phyloP scores from a whole-genome alignment of 2,797 vertebrate genomes.

The Hydrocynus forskahlii region DNA sequence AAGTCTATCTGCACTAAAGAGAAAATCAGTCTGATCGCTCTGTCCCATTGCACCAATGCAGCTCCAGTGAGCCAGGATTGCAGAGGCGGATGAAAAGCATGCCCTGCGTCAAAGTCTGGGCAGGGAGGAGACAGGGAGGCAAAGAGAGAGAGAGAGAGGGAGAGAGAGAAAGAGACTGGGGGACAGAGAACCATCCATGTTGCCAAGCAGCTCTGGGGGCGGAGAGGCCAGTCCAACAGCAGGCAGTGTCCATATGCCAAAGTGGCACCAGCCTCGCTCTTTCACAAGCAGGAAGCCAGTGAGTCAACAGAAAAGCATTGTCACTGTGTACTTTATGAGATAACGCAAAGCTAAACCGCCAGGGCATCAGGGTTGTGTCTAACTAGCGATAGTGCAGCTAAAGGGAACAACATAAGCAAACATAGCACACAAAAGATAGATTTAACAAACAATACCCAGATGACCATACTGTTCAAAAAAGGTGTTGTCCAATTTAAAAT shows the following conservation, averaged over 20 bases:
- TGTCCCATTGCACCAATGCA: constrained; percentile 34
- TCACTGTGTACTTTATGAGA: constrained; percentile 40
- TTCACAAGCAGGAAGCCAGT: constrained; percentile 26
- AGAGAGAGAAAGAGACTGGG: background rate
- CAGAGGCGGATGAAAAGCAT: constrained; percentile 25
- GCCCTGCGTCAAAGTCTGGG: constrained; percentile 31
- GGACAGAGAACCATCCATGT: constrained; percentile 9
- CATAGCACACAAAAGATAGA: background rate
- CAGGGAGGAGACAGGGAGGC: constrained; percentile 9
- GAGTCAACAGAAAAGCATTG: constrained; percentile 29
- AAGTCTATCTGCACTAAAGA: background rate
- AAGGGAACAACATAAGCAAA: background rate
- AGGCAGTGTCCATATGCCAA: constrained; percentile 36
- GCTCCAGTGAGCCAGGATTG: constrained; percentile 10
- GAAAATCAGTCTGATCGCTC: background rate
- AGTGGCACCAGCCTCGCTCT: constrained; percentile 6
- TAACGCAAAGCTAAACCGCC: constrained; percentile 4
- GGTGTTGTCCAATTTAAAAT: too few species aligned
- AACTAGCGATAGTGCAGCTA: constrained; percentile 9
- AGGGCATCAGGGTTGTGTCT: background rate
- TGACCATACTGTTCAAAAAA: background rate
- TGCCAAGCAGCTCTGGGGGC: constrained; percentile 14
- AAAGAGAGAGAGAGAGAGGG: background rate
- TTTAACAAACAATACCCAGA: background rate
- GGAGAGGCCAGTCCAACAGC: constrained; percentile 10